phyloP scores from a whole-genome alignment of 2,113 vertebrate genomes.

The Oryzias javanicus region DNA sequence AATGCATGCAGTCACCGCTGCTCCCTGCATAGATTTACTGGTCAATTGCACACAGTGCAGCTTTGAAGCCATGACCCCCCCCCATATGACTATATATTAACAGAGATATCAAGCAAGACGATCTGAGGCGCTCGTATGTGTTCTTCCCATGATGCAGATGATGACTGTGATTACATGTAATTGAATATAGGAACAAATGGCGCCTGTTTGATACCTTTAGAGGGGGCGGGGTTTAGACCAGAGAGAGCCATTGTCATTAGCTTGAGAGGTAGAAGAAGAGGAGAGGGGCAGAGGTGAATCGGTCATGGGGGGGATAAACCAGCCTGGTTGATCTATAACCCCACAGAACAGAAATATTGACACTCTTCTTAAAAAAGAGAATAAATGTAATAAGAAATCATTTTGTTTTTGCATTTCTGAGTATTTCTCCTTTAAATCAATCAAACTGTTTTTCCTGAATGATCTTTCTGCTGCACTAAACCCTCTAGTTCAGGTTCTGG shows the following conservation, averaged over 20 bases:
- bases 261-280: slow-evolving; percentile 23
- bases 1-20: slow-evolving; percentile 44
- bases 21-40: slow-evolving; percentile 39
- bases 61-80: not conserved
- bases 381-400: too few relatives aligned
- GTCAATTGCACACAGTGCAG: slow-evolving; percentile 1
- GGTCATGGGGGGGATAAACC: slow-evolving; percentile 10
- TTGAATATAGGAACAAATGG: slow-evolving; percentile 75
- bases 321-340: not conserved
- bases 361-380: too few relatives aligned
- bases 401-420: too few relatives aligned
- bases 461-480: too few relatives aligned
- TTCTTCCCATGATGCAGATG: slow-evolving; percentile 69
- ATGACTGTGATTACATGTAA: slow-evolving; percentile 72
- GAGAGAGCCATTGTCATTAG: slow-evolving; percentile 58
- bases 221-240: slow-evolving; percentile 40
- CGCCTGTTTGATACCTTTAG: slow-evolving; percentile 69
- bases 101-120: slow-evolving; percentile 18
- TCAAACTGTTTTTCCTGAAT: too few relatives aligned
- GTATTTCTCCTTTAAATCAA: too few relatives aligned
- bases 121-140: slow-evolving; percentile 2
- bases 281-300: slow-evolving; percentile 23
- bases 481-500: too few relatives aligned
- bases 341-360: too few relatives aligned
- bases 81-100: slow-evolving; percentile 8